Base-by-base conservation (phyloP, 2,888 invertebrate species). In the Pterostichus madidus region DNA sequence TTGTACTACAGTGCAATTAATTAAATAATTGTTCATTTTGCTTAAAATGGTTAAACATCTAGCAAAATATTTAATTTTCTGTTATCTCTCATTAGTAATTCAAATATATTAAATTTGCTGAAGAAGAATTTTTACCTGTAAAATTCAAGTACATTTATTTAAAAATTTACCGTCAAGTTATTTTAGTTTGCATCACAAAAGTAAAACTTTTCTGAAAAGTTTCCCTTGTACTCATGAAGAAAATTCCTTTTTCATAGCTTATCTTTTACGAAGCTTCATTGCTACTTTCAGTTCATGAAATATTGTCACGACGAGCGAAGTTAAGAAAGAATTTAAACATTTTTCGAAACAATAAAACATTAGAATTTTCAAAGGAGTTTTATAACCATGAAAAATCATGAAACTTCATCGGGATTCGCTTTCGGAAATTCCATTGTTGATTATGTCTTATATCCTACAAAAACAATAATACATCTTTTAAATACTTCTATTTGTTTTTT, bases 181-280 rank as follows among this genome's bases (percentile, higher is more conserved):
- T 56, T 56, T 56, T 56, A 4, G 13, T 56, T 56, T 56, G 10
- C 17, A 17, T 56, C 17, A 6, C 8, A 3, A 17, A 24, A 17
- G 24, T 13, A 17, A 24, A 56, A 56, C 56, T 56, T 56, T 24
- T 6, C 6, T 56, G 56, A 56, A 56, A 56, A 17, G 17, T 56
- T 56, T 17, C 24, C 17, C 17, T 56, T 56, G 56, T 56, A 56
- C 5, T 24, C 56, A 17, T 17, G 56, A 56, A 56, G 17, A 49
- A 56, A 56, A 56, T 17, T 15, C 8, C 56, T 56, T 56, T 56
- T 56, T 56, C 56, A 56, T 56, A 17, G 56, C 56, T 56, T 56
- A 56, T 56, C 56, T 56, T 56, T 56, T 4, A 10, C 15, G 24
- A 15, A 56, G 56, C 24, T 13, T 56, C 56, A 56, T 56, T 15